These are phyloP conservation scores for Acromyrmex charruanus DNA, from an alignment of 1,140 invertebrate species.

Conservation along the genomic window DNA sequence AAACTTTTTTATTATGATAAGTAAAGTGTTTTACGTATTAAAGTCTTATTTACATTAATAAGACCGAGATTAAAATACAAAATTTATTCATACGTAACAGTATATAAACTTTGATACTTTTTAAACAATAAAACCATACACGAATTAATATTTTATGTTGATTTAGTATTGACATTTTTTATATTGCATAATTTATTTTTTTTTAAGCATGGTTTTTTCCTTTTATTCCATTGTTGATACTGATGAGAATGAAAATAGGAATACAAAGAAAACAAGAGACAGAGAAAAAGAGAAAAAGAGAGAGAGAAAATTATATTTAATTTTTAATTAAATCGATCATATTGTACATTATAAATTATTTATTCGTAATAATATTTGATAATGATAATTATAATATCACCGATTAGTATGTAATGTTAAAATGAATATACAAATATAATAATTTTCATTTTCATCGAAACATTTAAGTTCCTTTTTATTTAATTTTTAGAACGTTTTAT, in stretches of 20 bases:
- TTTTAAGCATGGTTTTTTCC: too few species aligned
- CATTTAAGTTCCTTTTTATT: neutral
- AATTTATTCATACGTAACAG: too few species aligned
- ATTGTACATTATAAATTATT: neutral
- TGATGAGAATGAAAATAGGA: neutral
- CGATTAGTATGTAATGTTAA: neutral
- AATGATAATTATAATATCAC: neutral
- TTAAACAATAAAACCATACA: too few species aligned
- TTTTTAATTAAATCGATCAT: neutral
- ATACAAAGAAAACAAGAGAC: neutral
- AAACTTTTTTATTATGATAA: too few species aligned
- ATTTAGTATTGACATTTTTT: too few species aligned
- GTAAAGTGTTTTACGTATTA: too few species aligned
- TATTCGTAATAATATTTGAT: neutral
- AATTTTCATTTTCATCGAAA: neutral
- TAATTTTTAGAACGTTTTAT: neutral
- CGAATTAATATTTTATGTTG: too few species aligned
- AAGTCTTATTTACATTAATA: too few species aligned
- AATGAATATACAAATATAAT: neutral
- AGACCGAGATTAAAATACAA: too few species aligned
- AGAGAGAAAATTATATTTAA: neutral
- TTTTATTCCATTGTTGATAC: neutral
- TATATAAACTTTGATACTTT: too few species aligned
- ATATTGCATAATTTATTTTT: too few species aligned
- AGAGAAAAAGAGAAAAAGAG: neutral